A percentile compares a stretch with the other conserved stretches of the same genome.
These are phyloP conservation scores for Graptemys geographica DNA, from an alignment of 2,797 vertebrate genomes.

Conservation along the genomic window DNA sequence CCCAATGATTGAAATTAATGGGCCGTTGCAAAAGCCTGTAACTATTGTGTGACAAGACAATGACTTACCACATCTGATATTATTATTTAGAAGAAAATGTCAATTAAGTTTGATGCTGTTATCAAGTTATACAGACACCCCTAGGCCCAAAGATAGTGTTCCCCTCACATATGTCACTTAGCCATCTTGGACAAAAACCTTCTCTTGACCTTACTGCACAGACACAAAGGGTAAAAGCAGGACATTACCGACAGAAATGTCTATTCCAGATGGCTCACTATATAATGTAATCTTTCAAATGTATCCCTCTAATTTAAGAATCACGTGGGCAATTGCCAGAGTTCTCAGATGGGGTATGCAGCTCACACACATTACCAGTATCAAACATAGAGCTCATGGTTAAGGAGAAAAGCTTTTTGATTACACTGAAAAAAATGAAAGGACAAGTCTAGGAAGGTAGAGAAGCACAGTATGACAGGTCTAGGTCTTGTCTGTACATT, in stretches of 20 bases:
- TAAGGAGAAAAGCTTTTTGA: accelerated
- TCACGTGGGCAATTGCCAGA: no score
- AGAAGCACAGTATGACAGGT: neutral
- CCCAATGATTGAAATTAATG: constrained; percentile 53
- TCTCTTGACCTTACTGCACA: neutral
- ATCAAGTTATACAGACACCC: constrained; percentile 4
- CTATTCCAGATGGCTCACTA: neutral
- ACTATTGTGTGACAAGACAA: constrained; percentile 18
- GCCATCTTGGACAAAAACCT: no score
- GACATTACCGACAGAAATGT: neutral
- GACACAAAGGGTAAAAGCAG: neutral
- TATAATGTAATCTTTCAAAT: neutral
- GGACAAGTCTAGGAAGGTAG: neutral
- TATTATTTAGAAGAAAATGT: constrained; percentile 15
- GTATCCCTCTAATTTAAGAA: neutral
- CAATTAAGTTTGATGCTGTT: neutral
- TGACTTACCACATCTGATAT: neutral
- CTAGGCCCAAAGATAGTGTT: constrained; percentile 24
- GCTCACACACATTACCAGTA: neutral
- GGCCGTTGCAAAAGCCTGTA: constrained; percentile 22
- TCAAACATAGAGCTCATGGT: neutral
- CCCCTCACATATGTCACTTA: constrained; percentile 35
- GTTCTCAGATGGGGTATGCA: neutral
- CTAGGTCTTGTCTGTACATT: neutral
- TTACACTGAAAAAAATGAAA: accelerated